These are phyloP conservation scores for Euleptes europaea DNA, from an alignment of 2,113 vertebrate genomes.

Conservation along the genomic window DNA sequence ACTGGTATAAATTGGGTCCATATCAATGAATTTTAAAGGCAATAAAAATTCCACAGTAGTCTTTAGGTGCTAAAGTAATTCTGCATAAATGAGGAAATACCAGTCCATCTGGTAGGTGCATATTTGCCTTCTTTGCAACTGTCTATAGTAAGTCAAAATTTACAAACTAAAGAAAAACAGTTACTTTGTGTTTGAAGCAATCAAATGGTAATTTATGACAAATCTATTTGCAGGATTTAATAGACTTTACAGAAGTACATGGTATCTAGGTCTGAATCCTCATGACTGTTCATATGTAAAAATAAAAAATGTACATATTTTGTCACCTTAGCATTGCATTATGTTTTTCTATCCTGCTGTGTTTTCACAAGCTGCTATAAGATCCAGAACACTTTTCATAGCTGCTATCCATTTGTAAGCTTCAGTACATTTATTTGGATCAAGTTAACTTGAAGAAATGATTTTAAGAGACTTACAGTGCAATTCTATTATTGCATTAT, in stretches of 20 bases:
- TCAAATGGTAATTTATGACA: slow-evolving; percentile 1
- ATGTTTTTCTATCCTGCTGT: neutral
- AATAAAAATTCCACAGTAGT: neutral
- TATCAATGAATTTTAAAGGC: neutral
- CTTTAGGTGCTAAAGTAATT: neutral
- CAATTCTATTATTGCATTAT: too few species aligned
- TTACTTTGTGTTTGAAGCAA: neutral
- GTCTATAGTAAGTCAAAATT: neutral
- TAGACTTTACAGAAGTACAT: neutral
- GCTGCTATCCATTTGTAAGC: neutral
- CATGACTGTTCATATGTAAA: neutral
- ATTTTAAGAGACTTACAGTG: neutral
- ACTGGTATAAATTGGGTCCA: neutral
- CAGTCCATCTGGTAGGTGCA: neutral
- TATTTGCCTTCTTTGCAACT: neutral
- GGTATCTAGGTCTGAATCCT: neutral
- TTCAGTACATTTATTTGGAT: neutral
- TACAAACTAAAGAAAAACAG: neutral
- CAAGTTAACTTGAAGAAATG: neutral
- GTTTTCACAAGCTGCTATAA: neutral
- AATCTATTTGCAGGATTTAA: slow-evolving; percentile 7
- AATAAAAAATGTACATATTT: neutral
- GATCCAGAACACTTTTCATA: neutral
- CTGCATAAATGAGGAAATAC: neutral
- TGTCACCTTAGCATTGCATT: neutral